Conservation (phyloP, 2,113 vertebrate genomes). For the Dromiciops gliroides region DNA sequence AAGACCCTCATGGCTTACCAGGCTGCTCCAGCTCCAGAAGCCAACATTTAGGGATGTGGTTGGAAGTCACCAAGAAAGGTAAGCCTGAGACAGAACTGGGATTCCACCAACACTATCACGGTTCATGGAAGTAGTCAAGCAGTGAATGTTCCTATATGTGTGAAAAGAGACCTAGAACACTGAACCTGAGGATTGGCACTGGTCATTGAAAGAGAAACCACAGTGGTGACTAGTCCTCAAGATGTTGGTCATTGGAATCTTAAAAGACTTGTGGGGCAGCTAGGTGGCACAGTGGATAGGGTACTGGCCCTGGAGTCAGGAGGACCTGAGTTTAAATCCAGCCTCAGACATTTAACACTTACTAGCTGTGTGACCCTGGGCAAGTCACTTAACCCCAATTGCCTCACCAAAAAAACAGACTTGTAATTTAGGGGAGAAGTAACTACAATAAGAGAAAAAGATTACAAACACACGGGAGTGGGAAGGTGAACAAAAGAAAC, state of each 20-base stretch:
- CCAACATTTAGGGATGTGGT: background rate
- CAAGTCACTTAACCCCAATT: too few species aligned
- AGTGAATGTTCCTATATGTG: background rate
- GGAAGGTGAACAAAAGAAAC: background rate
- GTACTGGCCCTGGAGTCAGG: too few species aligned
- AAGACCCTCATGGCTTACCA: background rate
- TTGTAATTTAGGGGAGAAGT: constrained; percentile 20
- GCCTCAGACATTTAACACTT: too few species aligned
- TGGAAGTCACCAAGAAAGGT: background rate
- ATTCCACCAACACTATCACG: background rate
- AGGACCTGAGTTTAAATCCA: too few species aligned
- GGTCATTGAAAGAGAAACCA: background rate
- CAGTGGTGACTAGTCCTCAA: background rate
- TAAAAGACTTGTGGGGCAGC: too few species aligned
- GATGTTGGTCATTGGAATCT: background rate
- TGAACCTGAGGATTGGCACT: background rate
- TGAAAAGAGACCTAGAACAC: background rate
- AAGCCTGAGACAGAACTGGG: background rate
- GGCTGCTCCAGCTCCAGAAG: background rate
- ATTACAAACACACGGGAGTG: background rate
- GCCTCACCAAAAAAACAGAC: too few species aligned
- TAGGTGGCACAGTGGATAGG: too few species aligned
- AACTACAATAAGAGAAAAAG: background rate
- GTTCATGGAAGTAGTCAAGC: background rate
- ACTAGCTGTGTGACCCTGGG: too few species aligned